These are phyloP conservation scores for Drosophila multiciliata DNA, from an alignment of 2,888 invertebrate species.

Conservation along the genomic window DNA sequence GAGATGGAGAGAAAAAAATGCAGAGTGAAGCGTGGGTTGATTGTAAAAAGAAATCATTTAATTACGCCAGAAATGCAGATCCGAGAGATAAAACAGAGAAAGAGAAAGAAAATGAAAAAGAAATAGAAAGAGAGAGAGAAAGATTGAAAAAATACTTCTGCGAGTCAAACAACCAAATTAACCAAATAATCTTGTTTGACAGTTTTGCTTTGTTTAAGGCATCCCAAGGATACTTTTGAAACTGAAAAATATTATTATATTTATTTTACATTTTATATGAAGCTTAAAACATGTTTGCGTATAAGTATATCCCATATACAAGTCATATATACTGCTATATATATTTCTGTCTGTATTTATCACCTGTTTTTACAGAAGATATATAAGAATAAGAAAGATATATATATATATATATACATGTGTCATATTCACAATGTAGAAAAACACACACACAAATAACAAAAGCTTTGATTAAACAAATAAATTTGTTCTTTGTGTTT, in stretches of 20 bases:
- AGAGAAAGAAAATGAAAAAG: neutral
- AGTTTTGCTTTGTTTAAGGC: neutral
- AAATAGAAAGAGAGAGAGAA: neutral
- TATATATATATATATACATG: neutral
- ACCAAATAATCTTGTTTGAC: neutral
- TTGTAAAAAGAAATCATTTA: slow-evolving; percentile 13
- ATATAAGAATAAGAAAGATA: neutral
- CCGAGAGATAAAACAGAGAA: neutral
- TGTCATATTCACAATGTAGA: neutral
- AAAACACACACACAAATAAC: neutral
- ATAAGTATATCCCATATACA: neutral
- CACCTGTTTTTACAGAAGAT: neutral
- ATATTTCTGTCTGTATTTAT: neutral
- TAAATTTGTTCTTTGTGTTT: neutral
- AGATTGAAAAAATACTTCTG: neutral
- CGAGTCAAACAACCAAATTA: neutral
- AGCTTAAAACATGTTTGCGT: no score
- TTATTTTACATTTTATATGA: no score
- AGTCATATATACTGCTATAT: neutral
- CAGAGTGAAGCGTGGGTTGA: slow-evolving; percentile 30
- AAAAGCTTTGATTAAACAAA: neutral
- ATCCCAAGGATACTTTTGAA: neutral
- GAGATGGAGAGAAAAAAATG: neutral
- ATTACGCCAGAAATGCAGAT: slow-evolving; percentile 12
- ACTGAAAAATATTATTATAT: neutral